Conservation (phyloP, 1,140 invertebrate species). For the Lutraria rhynchaena region DNA sequence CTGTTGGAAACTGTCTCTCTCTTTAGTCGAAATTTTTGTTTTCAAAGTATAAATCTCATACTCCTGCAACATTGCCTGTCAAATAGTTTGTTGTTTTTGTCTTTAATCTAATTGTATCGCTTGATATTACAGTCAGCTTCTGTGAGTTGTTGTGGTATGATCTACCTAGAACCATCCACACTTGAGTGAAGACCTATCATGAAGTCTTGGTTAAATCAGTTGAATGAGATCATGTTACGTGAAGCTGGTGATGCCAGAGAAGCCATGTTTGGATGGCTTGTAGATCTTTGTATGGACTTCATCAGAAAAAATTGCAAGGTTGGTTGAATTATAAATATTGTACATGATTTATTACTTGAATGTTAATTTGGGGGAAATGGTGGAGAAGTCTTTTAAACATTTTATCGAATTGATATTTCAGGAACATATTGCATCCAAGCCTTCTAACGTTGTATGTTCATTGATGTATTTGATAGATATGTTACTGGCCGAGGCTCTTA, state of each 20-base stretch:
- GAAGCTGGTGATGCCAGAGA: constrained; percentile 74
- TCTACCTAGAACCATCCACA: constrained; percentile 82
- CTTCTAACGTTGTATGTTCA: constrained; percentile 78
- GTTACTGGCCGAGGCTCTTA: constrained; percentile 77
- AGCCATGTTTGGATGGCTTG: constrained; percentile 80
- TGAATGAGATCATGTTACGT: constrained; percentile 68
- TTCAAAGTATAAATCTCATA: no score
- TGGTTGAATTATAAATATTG: no score
- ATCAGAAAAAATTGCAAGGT: constrained; percentile 85
- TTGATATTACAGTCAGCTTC: constrained; percentile 80
- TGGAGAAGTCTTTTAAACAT: no score
- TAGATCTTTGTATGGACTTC: constrained; percentile 82
- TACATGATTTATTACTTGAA: neutral
- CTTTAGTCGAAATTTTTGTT: no score
- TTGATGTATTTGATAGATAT: constrained; percentile 81
- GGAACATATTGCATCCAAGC: constrained; percentile 80
- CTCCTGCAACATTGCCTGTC: no score
- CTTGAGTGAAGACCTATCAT: constrained; percentile 81
- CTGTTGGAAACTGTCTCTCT: no score
- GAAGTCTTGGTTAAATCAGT: constrained; percentile 79
- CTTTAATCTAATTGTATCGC: no score
- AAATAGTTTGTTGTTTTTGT: no score
- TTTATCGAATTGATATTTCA: no score
- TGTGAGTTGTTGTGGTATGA: constrained; percentile 83
- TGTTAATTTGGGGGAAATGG: no score